A percentile compares a stretch with the other conserved stretches of the same genome.
Evolutionary conservation across 2,797 vertebrate species (phyloP).

Genomic region (Esox lucius): DNA sequence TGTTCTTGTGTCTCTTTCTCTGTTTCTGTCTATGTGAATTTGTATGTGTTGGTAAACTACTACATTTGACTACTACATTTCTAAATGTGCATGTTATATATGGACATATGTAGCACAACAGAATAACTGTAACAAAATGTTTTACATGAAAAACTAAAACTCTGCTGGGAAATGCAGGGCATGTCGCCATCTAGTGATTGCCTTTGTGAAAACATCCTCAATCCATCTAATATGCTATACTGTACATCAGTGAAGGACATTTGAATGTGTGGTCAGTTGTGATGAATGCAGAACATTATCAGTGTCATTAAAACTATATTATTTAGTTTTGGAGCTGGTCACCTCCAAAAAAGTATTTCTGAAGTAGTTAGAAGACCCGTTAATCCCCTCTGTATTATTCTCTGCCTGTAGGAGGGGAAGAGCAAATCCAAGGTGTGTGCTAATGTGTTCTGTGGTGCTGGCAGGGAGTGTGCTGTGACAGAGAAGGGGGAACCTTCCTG

Average conservation of each 20-base stretch:
- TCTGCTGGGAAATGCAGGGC: background rate
- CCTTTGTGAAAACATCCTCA: background rate
- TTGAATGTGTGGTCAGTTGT: background rate
- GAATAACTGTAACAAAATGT: background rate
- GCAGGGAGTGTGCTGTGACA: slow-evolving; percentile 87
- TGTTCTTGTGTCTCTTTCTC: background rate
- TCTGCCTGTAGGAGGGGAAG: slow-evolving; percentile 33
- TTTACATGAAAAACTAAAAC: background rate
- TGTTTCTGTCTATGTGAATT: slow-evolving; percentile 1
- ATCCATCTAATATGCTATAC: background rate
- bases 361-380: background rate
- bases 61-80: background rate
- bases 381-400: background rate
- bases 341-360: background rate
- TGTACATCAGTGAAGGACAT: background rate
- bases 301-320: background rate
- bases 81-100: background rate
- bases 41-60: slow-evolving; percentile 6
- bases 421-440: slow-evolving; percentile 84
- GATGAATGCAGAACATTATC: background rate
- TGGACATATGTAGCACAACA: background rate
- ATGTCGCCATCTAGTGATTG: background rate
- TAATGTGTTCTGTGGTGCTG: slow-evolving; percentile 91
- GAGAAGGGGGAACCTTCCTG: slow-evolving; percentile 89
- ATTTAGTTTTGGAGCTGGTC: background rate